Percentiles rank a stretch among this genome's conserved stretches.
phyloP scores from a whole-genome alignment of 2,888 invertebrate species.

The Drosophila helvetica region DNA sequence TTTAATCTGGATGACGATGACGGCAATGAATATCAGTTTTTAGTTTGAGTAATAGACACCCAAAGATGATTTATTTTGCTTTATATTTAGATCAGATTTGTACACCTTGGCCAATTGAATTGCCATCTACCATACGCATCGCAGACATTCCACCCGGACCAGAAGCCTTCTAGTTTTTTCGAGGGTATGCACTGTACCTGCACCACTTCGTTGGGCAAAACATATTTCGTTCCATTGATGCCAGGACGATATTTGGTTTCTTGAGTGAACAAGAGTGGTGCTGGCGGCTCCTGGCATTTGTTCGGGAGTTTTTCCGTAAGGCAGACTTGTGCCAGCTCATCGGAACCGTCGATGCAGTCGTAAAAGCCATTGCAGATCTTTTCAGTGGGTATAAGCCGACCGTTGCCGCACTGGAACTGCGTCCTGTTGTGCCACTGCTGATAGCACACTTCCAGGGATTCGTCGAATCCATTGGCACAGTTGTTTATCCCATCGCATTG shows the following conservation, averaged over 20 bases:
- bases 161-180: accelerated
- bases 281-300: slow-evolving; percentile 4
- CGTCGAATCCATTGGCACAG: slow-evolving; percentile 38
- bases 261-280: neutral
- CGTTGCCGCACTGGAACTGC: slow-evolving; percentile 40
- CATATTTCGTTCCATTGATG: neutral
- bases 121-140: slow-evolving; percentile 6
- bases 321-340: slow-evolving; percentile 28
- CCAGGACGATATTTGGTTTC: neutral
- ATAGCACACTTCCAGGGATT: slow-evolving; percentile 18
- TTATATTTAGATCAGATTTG: neutral
- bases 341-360: slow-evolving; percentile 41
- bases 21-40: neutral
- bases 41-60: no score
- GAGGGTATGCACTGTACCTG: slow-evolving; percentile 12
- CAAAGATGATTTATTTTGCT: neutral
- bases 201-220: slow-evolving; percentile 26
- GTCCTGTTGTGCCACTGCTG: no score
- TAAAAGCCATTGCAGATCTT: slow-evolving; percentile 9
- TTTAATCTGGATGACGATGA: slow-evolving; percentile 10
- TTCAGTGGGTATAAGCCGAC: neutral
- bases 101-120: neutral
- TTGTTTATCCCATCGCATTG: slow-evolving; percentile 12
- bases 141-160: slow-evolving; percentile 35
- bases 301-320: neutral